Evolutionary conservation across 2,888 invertebrate genomes (phyloP), one percentile per base, ranked within the genome.

Genomic region (Lottia gigantea): DNA sequence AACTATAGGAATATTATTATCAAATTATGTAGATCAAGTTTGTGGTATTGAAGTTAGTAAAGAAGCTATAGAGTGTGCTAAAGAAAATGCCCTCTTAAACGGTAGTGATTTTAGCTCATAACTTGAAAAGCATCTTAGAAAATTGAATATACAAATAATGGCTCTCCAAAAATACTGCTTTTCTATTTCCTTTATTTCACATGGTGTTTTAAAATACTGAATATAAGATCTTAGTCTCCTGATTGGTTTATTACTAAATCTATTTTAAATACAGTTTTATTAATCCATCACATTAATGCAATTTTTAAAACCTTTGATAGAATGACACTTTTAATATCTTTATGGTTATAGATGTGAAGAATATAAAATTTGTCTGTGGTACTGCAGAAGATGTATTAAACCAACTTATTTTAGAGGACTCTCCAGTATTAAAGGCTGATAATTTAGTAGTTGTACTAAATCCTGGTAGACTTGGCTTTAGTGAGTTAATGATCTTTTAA

Each of bases 61-160:
- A 7, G 86, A 88, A 81, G 97, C 98, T 0, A 93, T 98, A 26
- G 91, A 92, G 72, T 97, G 99, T 89, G 98, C 98, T 0, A 92
- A 92, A 83, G 91, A 91, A 68, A 99, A 99, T 90, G 95, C 95
- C 0, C 88, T 91, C 31, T 88, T 92, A 46, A 98, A 98, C 89
- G 89, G 90, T 12, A 46, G 25, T 40, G 40, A 40, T 40, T 40
- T 40, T 31, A 31, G 6, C 31, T 31, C 31, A 31, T 31, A 31
- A 31, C 31, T 31, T 31, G 31, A 31, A 31, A 31, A 31, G 31
- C 31, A 31, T 31, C 3, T 2, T 31, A n/a, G n/a, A 6, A 31
- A 31, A 6, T 31, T 2, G 31, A 6, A 31, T 31, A 31, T 31
- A 31, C n/a, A n/a, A n/a, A n/a, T n/a, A n/a, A n/a, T n/a, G n/a